A percentile compares a stretch with the other conserved stretches of the same genome.
Evolutionary conservation across 2,888 invertebrate genomes (phyloP).

Genomic region (Leucophenga maculata): DNA sequence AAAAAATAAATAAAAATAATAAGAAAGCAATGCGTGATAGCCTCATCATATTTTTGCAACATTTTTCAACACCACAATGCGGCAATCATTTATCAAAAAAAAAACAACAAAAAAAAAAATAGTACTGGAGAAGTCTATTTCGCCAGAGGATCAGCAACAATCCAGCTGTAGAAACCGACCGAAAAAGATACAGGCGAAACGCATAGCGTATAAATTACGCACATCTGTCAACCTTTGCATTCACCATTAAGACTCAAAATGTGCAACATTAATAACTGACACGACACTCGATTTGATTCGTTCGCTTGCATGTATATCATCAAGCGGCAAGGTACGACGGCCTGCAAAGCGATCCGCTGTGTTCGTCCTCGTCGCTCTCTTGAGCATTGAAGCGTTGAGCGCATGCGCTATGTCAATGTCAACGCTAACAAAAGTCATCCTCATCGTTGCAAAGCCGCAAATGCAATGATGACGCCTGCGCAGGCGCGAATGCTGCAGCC

Average conservation of each 20-base stretch:
- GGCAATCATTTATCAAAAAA: slow-evolving; percentile 55
- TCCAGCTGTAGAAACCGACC: slow-evolving; percentile 3
- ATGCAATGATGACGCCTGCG: slow-evolving; percentile 55
- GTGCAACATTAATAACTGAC: slow-evolving; percentile 73
- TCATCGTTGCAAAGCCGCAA: slow-evolving; percentile 14
- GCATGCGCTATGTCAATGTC: slow-evolving; percentile 68
- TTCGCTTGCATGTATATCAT: slow-evolving; percentile 46
- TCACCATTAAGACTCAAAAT: slow-evolving; percentile 72
- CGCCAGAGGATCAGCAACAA: slow-evolving; percentile 7
- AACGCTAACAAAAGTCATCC: slow-evolving; percentile 61
- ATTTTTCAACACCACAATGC: slow-evolving; percentile 63
- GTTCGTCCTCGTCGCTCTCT: slow-evolving; percentile 4
- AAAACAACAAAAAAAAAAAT: background rate
- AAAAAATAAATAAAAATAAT: background rate
- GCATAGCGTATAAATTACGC: slow-evolving; percentile 70
- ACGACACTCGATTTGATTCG: slow-evolving; percentile 70
- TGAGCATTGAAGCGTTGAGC: slow-evolving; percentile 31
- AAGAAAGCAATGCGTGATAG: slow-evolving; percentile 58
- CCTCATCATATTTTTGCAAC: slow-evolving; percentile 66
- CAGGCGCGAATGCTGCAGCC: slow-evolving; percentile 45
- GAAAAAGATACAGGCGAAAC: slow-evolving; percentile 45
- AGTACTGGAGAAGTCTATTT: background rate
- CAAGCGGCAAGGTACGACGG: slow-evolving; percentile 21
- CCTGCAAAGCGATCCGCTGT: slow-evolving; percentile 22
- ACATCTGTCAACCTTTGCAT: slow-evolving; percentile 73